phyloP scores from a whole-genome alignment of 1,140 invertebrate genomes.

The Wiebesia pumilae region DNA sequence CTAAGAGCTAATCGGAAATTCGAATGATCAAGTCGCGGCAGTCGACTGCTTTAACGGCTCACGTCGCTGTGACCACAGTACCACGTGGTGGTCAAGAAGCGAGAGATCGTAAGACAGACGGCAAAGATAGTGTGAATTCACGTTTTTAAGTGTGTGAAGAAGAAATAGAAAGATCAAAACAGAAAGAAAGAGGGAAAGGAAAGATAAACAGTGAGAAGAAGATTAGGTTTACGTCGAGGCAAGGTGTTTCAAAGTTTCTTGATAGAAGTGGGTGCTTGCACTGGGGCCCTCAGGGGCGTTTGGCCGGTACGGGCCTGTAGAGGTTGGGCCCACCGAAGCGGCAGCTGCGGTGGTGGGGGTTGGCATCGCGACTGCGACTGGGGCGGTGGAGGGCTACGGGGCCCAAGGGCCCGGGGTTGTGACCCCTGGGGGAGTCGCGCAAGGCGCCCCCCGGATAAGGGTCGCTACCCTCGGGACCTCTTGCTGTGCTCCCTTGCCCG shows the following conservation, averaged over 20 bases:
- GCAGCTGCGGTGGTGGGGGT: constrained; percentile 68
- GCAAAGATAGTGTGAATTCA: constrained; percentile 1
- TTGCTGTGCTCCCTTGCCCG: constrained; percentile 73
- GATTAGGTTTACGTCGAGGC: not conserved
- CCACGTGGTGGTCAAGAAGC: not conserved
- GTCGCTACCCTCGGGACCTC: constrained; percentile 71
- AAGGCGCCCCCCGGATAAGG: constrained; percentile 72
- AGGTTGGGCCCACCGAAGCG: constrained; percentile 68
- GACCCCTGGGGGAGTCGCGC: constrained; percentile 77
- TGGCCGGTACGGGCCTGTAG: constrained; percentile 72
- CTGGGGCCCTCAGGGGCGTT: constrained; percentile 73
- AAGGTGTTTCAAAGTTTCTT: constrained; percentile 49
- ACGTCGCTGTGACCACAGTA: not conserved
- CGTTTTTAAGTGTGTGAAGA: not conserved
- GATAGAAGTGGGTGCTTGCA: constrained; percentile 71
- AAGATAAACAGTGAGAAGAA: too few species aligned
- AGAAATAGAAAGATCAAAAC: not conserved
- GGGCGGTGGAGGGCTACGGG: constrained; percentile 72
- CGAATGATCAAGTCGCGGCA: not conserved
- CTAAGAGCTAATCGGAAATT: not conserved
- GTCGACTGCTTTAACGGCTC: not conserved
- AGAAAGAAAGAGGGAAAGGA: not conserved
- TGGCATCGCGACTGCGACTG: constrained; percentile 60
- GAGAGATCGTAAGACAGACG: not conserved
- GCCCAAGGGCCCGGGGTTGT: constrained; percentile 80